Evolutionary conservation across 2,888 invertebrate species (phyloP), one percentile per base, ranked within the genome.

Genomic region (Fissipunctia ypsillon): DNA sequence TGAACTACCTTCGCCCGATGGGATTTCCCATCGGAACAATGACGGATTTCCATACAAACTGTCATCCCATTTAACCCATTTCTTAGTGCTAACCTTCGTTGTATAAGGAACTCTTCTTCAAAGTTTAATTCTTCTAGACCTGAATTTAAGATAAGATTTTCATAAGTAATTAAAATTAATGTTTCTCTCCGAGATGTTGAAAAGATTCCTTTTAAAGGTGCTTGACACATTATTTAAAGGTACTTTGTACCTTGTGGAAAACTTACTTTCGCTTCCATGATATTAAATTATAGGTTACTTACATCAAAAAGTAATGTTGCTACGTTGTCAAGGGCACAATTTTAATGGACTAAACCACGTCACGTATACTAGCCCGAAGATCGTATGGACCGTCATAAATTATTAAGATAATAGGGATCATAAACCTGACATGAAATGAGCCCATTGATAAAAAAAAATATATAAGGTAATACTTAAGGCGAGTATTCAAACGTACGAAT

Each of bases 261-360:
- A 54, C 25, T 54, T 54, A 25, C 3, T 14, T 14, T 54, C 25
- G 14, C 3, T 28, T 54, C 25, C 3, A 25, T 14, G 52, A 16
- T 25, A 25, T 25, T 28, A 28, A 14, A 52, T 52, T n/a, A n/a
- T 2, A 52, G 9, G 50, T 31, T 52, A 48, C 16, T 66, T 31
- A 52, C 52, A 54, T 54, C 14, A 56, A 19, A 41, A 48, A 43
- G 28, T 63, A 67, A 82, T 19, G 6, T 22, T 48, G 57, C 52
- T 63, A 75, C 38, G n/a, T 43, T 68, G 19, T 57, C 65, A 57
- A 60, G 22, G 31, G 25, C 19, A 31, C 10, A 19, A 56, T 70
- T 71, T 72, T 78, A 74, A 69, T 72, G 65, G 38, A 57, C 22
- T 25, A 22, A 69, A 25, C 54, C 54, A 54, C n/a, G 50, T 54